phyloP scores from a whole-genome alignment of 2,888 invertebrate species.

The Melitaea athalia region DNA sequence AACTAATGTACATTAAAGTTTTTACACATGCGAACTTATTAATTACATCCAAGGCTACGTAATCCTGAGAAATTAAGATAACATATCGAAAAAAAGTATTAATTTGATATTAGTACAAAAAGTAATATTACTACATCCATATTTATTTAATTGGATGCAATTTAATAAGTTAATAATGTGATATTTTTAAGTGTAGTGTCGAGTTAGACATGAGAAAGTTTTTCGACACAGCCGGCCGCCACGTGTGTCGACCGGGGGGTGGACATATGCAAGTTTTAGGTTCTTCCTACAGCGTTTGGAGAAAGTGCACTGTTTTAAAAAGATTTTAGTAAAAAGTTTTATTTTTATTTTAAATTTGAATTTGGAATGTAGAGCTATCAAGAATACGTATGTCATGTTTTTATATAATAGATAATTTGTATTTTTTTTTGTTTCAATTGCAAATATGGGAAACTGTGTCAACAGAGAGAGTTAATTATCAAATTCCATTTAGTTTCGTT shows the following conservation, averaged over 20 bases:
- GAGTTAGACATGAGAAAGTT: slow-evolving; percentile 42
- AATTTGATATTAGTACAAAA: neutral
- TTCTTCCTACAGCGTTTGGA: slow-evolving; percentile 32
- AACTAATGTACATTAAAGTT: neutral
- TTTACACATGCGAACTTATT: neutral
- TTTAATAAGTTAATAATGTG: slow-evolving; percentile 33
- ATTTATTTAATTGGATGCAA: slow-evolving; percentile 12
- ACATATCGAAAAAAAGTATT: neutral
- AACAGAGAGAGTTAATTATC: too few species aligned
- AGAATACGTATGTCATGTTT: too few species aligned
- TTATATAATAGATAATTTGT: too few species aligned
- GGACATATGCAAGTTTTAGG: slow-evolving; percentile 62
- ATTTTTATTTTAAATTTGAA: neutral
- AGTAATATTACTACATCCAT: neutral
- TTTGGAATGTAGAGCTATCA: neutral
- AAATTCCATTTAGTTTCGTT: too few species aligned
- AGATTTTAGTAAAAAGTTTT: neutral
- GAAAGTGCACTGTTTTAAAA: slow-evolving; percentile 13
- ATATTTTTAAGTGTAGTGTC: slow-evolving; percentile 31
- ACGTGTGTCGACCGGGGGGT: slow-evolving; percentile 69
- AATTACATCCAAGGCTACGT: slow-evolving; percentile 3
- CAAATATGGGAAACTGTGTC: too few species aligned
- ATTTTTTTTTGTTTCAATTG: too few species aligned
- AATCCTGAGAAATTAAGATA: slow-evolving; percentile 3
- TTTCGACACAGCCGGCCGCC: slow-evolving; percentile 61